phyloP scores from a whole-genome alignment of 2,888 invertebrate species.

The Xestobium rufovillosum region DNA sequence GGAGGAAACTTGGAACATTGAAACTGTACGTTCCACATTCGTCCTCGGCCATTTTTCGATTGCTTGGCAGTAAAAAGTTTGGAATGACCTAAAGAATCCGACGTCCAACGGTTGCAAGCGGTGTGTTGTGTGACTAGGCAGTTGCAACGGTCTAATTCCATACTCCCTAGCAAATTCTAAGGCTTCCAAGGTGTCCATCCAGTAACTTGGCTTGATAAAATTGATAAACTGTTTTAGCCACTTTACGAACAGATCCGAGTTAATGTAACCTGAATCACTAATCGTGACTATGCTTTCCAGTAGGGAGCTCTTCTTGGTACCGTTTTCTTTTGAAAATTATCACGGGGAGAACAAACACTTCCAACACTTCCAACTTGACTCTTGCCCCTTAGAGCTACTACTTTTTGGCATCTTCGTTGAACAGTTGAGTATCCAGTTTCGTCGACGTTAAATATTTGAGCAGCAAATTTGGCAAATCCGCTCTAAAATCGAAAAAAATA shows the following conservation, averaged over 20 bases:
- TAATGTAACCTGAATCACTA: slow-evolving; percentile 25
- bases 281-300: slow-evolving; percentile 13
- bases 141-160: slow-evolving; percentile 25
- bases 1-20: no score
- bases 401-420: slow-evolving; percentile 14
- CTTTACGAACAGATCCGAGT: slow-evolving; percentile 23
- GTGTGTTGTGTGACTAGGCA: slow-evolving; percentile 27
- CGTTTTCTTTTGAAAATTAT: slow-evolving; percentile 24
- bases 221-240: slow-evolving; percentile 34
- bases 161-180: slow-evolving; percentile 20
- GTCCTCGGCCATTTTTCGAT: no score
- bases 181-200: slow-evolving; percentile 27
- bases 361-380: slow-evolving; percentile 17
- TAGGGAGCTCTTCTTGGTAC: slow-evolving; percentile 15
- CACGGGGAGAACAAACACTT: slow-evolving; percentile 23
- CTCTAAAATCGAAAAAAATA: slow-evolving; percentile 10
- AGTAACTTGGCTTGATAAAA: slow-evolving; percentile 24
- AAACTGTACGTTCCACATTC: no score
- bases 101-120: no score
- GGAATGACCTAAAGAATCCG: slow-evolving; percentile 24
- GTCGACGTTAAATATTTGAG: slow-evolving; percentile 17
- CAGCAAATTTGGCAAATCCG: slow-evolving; percentile 9
- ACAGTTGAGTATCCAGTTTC: slow-evolving; percentile 19
- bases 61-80: slow-evolving; percentile 19
- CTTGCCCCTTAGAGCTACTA: slow-evolving; percentile 18